Conservation (phyloP, 2,888 invertebrate species). For the Drosophila diplacantha region DNA sequence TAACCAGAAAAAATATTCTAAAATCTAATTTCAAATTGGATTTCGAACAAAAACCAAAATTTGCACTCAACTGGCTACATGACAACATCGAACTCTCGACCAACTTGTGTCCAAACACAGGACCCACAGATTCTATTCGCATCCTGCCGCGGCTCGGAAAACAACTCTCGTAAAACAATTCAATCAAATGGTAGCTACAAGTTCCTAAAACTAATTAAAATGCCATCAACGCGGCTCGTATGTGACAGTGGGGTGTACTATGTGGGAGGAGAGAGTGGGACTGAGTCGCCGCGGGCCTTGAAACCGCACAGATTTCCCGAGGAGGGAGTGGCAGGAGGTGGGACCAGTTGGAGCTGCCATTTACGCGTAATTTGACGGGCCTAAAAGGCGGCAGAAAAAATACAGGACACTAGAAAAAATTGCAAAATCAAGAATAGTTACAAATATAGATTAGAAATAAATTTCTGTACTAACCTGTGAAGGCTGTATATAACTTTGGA, state of each 20-base stretch:
- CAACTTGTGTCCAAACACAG: slow-evolving; percentile 12
- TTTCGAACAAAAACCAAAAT: neutral
- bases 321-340: slow-evolving; percentile 5
- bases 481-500: neutral
- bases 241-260: slow-evolving; percentile 18
- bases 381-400: slow-evolving; percentile 55
- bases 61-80: slow-evolving; percentile 4
- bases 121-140: slow-evolving; percentile 9
- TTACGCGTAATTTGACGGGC: slow-evolving; percentile 72
- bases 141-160: slow-evolving; percentile 7
- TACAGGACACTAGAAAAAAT: slow-evolving; percentile 2
- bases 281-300: slow-evolving; percentile 48
- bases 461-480: neutral
- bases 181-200: slow-evolving; percentile 65
- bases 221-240: slow-evolving; percentile 62
- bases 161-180: slow-evolving; percentile 49
- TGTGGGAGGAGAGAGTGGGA: neutral
- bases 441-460: neutral
- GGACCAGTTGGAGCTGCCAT: slow-evolving; percentile 62
- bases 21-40: slow-evolving; percentile 4
- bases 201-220: slow-evolving; percentile 72
- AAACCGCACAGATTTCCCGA: slow-evolving; percentile 35
- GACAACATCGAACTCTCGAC: slow-evolving; percentile 8
- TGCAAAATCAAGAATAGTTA: too few relatives aligned
- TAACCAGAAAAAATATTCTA: neutral